Evolutionary conservation across 2,888 invertebrate species (phyloP).

Genomic region (Nysson spinosus): DNA sequence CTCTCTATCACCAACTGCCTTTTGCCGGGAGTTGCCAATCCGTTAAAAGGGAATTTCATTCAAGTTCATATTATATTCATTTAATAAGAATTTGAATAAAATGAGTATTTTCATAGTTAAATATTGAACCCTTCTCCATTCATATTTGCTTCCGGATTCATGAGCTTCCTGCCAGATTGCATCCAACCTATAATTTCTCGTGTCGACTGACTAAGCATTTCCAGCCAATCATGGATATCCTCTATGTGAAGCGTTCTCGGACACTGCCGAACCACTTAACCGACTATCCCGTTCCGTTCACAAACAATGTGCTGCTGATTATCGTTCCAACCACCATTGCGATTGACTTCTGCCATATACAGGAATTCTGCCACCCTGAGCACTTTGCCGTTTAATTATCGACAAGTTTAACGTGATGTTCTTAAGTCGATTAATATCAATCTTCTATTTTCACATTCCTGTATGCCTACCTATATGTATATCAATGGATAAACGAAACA

Average conservation of each 20-base stretch:
- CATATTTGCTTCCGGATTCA: conserved; percentile 44
- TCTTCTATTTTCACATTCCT: no score
- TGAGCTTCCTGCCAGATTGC: conserved; percentile 28
- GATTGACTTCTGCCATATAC: conserved; percentile 37
- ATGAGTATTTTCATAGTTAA: conserved; percentile 21
- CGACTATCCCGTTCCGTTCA: conserved; percentile 47
- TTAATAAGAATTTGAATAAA: no score
- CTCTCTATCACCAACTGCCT: no score
- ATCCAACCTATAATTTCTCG: conserved; percentile 60
- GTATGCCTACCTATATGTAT: no score
- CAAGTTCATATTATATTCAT: no score
- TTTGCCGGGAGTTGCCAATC: no score
- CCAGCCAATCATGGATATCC: conserved; percentile 44
- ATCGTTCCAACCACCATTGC: conserved; percentile 13
- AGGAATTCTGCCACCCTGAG: not conserved
- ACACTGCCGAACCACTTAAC: conserved; percentile 64
- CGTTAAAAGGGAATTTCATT: no score
- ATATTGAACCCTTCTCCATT: conserved; percentile 27
- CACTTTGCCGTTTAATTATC: not conserved
- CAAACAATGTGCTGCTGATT: conserved; percentile 47
- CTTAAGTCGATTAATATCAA: no score
- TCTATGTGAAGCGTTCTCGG: conserved; percentile 51
- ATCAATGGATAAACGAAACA: no score
- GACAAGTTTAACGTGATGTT: no score
- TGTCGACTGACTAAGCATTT: conserved; percentile 69